phyloP scores from a whole-genome alignment of 1,140 invertebrate species.

The Metopolophium dirhodum region DNA sequence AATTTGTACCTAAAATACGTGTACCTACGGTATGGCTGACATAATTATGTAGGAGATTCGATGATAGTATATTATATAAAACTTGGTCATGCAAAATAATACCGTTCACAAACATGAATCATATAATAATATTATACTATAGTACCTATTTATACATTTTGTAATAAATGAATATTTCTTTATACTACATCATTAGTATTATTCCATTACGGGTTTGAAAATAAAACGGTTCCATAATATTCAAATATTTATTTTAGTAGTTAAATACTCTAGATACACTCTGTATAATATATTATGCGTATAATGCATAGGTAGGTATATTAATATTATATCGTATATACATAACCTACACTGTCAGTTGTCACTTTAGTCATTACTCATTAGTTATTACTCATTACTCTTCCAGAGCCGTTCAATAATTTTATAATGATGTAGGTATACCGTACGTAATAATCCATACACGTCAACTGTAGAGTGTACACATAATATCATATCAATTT shows the following conservation, averaged over 20 bases:
- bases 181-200: not conserved
- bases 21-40: not conserved
- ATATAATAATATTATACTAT: not conserved
- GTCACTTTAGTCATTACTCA: not conserved
- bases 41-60: not conserved
- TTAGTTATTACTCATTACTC: not conserved
- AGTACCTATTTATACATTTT: not conserved
- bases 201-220: not conserved
- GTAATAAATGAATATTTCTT: not conserved
- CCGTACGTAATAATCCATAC: not conserved
- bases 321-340: not conserved
- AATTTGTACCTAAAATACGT: not conserved
- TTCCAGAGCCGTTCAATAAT: not conserved
- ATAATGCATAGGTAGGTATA: not conserved
- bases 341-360: not conserved
- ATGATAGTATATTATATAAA: not conserved
- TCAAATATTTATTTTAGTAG: not conserved
- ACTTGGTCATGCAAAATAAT: not conserved
- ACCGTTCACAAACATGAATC: not conserved
- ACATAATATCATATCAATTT: not conserved
- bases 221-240: not conserved
- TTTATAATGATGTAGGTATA: not conserved
- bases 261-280: not conserved
- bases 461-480: not conserved
- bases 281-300: not conserved